Evolutionary conservation across 1,140 invertebrate genomes (phyloP).

Genomic region (Pogonomyrmex barbatus): DNA sequence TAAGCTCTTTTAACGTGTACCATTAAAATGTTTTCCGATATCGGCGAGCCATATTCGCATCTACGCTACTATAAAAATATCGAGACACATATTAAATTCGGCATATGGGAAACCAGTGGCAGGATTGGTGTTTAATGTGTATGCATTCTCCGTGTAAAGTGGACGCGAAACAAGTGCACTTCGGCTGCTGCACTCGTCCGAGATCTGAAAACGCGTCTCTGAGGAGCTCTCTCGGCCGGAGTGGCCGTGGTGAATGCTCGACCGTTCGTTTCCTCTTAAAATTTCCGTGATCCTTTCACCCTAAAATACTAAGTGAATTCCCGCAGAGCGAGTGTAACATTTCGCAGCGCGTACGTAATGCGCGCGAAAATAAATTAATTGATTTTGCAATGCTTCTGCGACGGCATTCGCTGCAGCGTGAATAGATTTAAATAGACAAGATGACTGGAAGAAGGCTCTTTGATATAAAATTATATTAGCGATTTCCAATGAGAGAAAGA

Average conservation of each 20-base stretch:
- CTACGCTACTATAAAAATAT: background rate
- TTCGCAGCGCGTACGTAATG: background rate
- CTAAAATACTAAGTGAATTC: conserved; percentile 35
- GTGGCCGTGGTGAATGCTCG: conserved; percentile 31
- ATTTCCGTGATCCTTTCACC: conserved; percentile 21
- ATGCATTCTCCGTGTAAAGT: conserved; percentile 24
- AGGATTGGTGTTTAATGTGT: conserved; percentile 8
- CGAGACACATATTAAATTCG: background rate
- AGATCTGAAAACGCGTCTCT: conserved; percentile 50
- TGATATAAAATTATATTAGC: conserved; percentile 23
- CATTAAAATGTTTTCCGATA: conserved; percentile 15
- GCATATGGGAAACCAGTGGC: background rate
- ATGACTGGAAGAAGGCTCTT: background rate
- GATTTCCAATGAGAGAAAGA: background rate
- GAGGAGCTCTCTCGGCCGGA: conserved; percentile 45
- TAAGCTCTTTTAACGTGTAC: background rate
- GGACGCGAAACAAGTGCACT: conserved; percentile 51
- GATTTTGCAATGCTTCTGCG: conserved; percentile 3
- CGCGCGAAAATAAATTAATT: conserved; percentile 18
- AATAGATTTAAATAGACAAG: conserved; percentile 3
- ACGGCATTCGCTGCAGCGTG: background rate
- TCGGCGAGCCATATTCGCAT: background rate
- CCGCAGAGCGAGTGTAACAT: background rate
- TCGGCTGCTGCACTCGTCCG: conserved; percentile 15
- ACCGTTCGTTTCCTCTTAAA: conserved; percentile 44